A percentile compares a stretch with the other conserved stretches of the same genome.
phyloP scores from a whole-genome alignment of 2,113 vertebrate species.

The Macquaria australasica region DNA sequence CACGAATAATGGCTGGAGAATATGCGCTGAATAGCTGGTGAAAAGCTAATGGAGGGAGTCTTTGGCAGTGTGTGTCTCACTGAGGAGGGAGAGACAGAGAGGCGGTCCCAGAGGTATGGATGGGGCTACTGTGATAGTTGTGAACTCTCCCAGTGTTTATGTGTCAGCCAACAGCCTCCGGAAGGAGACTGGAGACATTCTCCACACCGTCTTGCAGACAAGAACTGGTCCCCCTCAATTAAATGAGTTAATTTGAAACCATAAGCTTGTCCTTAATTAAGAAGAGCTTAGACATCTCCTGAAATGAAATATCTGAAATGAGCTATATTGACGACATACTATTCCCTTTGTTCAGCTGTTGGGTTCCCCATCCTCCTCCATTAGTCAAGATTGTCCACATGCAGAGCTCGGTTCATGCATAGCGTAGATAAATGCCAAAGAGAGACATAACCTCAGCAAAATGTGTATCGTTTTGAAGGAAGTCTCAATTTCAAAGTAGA shows the following conservation, averaged over 20 bases:
- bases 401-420: slow-evolving; percentile 40
- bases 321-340: slow-evolving; percentile 79
- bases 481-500: slow-evolving; percentile 79
- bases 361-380: slow-evolving; percentile 61
- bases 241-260: slow-evolving; percentile 86
- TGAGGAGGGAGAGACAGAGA: slow-evolving; percentile 70
- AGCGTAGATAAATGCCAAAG: slow-evolving; percentile 57
- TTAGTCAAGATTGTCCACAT: slow-evolving; percentile 54
- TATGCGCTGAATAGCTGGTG: slow-evolving; percentile 71
- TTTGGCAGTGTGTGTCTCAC: slow-evolving; percentile 68
- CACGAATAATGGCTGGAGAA: slow-evolving; percentile 68
- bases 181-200: slow-evolving; percentile 79
- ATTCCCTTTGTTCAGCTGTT: slow-evolving; percentile 71
- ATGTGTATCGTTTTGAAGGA: slow-evolving; percentile 62
- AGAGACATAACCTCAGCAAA: slow-evolving; percentile 64
- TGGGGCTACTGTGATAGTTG: slow-evolving; percentile 82
- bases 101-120: slow-evolving; percentile 78
- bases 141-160: slow-evolving; percentile 83
- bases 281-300: slow-evolving; percentile 84
- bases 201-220: slow-evolving; percentile 76
- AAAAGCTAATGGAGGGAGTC: slow-evolving; percentile 76
- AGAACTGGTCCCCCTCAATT: slow-evolving; percentile 81
- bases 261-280: slow-evolving; percentile 86
- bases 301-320: slow-evolving; percentile 85
- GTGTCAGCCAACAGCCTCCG: slow-evolving; percentile 79